Percentiles rank a stretch among this genome's conserved stretches.
Conservation (phyloP, 1,140 invertebrate genomes). For the Acarapis woodi region DNA sequence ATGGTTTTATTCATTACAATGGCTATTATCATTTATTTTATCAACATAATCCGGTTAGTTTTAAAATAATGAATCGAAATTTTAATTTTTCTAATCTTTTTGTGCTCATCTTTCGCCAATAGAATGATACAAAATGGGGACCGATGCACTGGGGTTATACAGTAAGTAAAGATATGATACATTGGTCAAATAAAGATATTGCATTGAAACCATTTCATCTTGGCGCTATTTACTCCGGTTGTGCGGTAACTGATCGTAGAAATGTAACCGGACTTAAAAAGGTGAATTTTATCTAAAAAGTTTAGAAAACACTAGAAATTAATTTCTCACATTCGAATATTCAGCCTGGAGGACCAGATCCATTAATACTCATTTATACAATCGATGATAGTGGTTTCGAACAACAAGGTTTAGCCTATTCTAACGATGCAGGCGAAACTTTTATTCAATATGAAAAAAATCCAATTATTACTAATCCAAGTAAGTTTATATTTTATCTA, state of each 20-base stretch:
- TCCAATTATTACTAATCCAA: not conserved
- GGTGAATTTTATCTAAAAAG: too few relatives aligned
- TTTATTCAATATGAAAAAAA: not conserved
- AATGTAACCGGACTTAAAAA: conserved; percentile 4
- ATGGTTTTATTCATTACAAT: conserved; percentile 1
- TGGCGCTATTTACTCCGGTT: conserved; percentile 5
- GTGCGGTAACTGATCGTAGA: conserved; percentile 1
- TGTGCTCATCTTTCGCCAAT: too few relatives aligned
- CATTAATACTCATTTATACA: too few relatives aligned
- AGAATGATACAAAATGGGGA: not conserved
- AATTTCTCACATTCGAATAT: too few relatives aligned
- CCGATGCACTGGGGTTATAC: conserved; percentile 8
- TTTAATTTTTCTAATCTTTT: too few relatives aligned
- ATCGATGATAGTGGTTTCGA: too few relatives aligned
- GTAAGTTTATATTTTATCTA: too few relatives aligned
- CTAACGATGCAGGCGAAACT: not conserved
- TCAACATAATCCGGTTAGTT: conserved; percentile 3
- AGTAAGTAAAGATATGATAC: conserved; percentile 1
- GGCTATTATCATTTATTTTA: conserved; percentile 5
- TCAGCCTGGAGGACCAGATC: too few relatives aligned
- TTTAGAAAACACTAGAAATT: too few relatives aligned
- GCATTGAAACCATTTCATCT: not conserved
- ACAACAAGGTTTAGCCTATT: not conserved
- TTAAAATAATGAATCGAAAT: too few relatives aligned
- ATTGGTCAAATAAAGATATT: conserved; percentile 2